Conservation (phyloP, 2,113 vertebrate species). For the Poecilia latipinna region DNA sequence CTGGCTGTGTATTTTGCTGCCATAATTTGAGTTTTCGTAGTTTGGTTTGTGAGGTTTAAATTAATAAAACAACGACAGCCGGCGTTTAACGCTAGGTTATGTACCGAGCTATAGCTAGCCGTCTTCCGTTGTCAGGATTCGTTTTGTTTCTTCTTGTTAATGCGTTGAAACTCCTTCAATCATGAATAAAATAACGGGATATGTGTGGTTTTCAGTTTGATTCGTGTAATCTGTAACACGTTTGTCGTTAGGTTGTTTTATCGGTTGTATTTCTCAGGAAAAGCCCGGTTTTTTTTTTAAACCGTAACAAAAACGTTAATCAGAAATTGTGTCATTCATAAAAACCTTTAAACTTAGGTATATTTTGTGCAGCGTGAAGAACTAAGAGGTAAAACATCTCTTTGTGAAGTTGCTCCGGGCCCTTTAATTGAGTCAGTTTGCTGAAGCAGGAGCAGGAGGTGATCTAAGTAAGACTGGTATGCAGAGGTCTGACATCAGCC, state of each 20-base stretch:
- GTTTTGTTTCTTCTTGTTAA: not conserved
- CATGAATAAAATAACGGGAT: not conserved
- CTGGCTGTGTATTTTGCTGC: not conserved
- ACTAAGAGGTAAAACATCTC: not conserved
- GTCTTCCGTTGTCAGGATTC: not conserved
- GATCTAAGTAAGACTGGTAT: slow-evolving; percentile 75
- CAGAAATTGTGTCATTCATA: not conserved
- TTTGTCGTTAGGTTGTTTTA: not conserved
- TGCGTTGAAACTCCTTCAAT: not conserved
- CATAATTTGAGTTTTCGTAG: not conserved
- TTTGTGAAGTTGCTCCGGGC: slow-evolving; percentile 10
- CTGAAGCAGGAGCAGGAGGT: slow-evolving; percentile 53
- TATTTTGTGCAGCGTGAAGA: not conserved
- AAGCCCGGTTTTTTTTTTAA: not conserved
- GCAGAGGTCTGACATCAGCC: slow-evolving; percentile 69
- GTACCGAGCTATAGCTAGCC: slow-evolving; percentile 52
- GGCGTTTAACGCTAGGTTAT: slow-evolving; percentile 41
- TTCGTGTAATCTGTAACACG: not conserved
- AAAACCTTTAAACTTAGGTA: accelerated
- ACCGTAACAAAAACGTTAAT: not conserved
- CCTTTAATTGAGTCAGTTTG: slow-evolving; percentile 55
- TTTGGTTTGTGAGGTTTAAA: not conserved
- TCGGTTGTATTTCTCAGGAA: not conserved
- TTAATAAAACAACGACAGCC: not conserved
- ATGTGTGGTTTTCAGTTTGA: not conserved